Evolutionary conservation across 2,113 vertebrate genomes (phyloP).

Genomic region (Pipa parva): DNA sequence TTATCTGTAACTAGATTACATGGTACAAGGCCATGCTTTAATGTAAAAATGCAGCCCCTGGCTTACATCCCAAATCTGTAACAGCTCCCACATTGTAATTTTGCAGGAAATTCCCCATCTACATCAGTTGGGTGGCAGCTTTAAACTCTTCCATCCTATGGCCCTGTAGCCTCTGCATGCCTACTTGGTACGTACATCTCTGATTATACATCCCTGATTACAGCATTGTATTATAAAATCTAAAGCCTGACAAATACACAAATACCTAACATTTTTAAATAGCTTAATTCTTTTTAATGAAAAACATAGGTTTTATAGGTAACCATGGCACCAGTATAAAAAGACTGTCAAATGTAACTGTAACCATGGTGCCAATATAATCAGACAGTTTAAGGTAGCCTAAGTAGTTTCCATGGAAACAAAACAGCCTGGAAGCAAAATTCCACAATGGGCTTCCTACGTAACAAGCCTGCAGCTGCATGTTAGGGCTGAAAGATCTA

Average conservation of each 20-base stretch:
- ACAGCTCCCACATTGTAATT: too few relatives aligned
- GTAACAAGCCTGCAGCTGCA: constrained; percentile 4
- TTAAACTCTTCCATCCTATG: too few relatives aligned
- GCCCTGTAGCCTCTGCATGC: too few relatives aligned
- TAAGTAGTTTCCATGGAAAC: constrained; percentile 28
- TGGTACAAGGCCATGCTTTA: too few relatives aligned
- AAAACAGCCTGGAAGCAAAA: constrained; percentile 12
- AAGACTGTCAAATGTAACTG: not conserved
- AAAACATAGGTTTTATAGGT: not conserved
- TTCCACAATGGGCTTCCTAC: constrained; percentile 8
- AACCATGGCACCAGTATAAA: not conserved
- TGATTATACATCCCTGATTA: too few relatives aligned
- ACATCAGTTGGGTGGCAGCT: too few relatives aligned
- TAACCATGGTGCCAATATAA: constrained; percentile 1
- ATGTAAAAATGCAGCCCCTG: too few relatives aligned
- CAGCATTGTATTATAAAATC: not conserved
- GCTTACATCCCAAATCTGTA: too few relatives aligned
- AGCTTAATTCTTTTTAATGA: not conserved
- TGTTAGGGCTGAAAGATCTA: constrained; percentile 4
- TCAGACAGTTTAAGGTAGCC: not conserved
- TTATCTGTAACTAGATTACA: too few relatives aligned
- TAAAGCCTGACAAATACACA: not conserved
- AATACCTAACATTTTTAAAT: not conserved
- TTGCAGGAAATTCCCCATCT: too few relatives aligned
- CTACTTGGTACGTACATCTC: too few relatives aligned